Evolutionary conservation across 2,113 vertebrate species (phyloP), one percentile per base, ranked within the genome.

Genomic region (Chauna torquata): DNA sequence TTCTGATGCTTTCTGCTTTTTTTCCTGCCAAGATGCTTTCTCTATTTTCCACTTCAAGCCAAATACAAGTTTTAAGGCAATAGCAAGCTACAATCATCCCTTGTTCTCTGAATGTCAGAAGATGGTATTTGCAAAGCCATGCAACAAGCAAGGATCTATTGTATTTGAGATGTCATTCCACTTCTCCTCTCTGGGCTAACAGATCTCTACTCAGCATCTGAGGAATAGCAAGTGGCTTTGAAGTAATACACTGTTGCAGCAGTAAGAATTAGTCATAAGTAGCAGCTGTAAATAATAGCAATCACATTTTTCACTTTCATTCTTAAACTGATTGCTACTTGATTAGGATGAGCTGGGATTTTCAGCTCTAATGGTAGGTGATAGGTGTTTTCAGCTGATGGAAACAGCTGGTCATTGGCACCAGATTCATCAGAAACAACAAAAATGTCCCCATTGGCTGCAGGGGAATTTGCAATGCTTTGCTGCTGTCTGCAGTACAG

Each of bases 51-150:
- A 62, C 38, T 90, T 57, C 36, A 90, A 94, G 84, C 54, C 84
- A 95, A 95, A 91, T 64, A 84, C 71, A 77, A 4, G n/a, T 52
- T 89, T 92, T 58, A 83, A 89, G 68, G 40, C 59, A 84, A 89
- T 32, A 87, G 77, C 70, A 95, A 89, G 64, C 74, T 59, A 88
- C 64, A 89, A 66, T 77, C 75, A 91, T 55, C 71, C 78, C 81
- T 94, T 94, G 77, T 87, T 57, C 74, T 92, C 86, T 75, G 64
- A 96, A 85, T 81, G 61, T 55, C 90, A 93, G 58, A 91, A 74
- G 27, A n/a, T 9, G 20, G 49, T 62, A 92, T 66, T 93, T 92
- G 86, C 12, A 4, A 96, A 81, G 85, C 79, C 92, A 96, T 92
- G 94, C 85, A 96, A 59, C 88, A 94, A 96, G 89, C 92, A 90